Conservation (phyloP, 92 coral and sea anemone species). For the Umimayanthus kanabou region DNA sequence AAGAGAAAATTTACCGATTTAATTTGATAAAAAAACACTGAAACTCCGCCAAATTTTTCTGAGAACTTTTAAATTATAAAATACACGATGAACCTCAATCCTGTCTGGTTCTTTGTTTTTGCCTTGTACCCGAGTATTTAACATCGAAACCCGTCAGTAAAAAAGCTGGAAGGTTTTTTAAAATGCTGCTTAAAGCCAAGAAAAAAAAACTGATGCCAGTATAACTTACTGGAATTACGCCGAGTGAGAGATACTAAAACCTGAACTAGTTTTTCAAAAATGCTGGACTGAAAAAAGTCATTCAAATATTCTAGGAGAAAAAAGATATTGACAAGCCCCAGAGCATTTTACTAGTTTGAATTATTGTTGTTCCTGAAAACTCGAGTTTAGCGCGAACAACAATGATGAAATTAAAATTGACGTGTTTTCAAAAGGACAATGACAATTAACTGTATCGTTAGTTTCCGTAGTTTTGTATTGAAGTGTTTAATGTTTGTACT, state of each 20-base stretch:
- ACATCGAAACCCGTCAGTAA: no score
- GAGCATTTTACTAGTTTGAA: background rate
- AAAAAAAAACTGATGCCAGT: no score
- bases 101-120: background rate
- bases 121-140: background rate
- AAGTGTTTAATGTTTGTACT: background rate
- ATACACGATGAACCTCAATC: background rate
- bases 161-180: no score
- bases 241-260: background rate
- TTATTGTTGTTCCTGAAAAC: background rate
- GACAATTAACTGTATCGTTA: background rate
- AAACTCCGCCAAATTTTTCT: background rate
- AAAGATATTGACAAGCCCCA: background rate
- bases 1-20: background rate
- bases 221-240: no score
- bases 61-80: background rate
- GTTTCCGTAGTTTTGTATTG: no score
- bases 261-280: background rate
- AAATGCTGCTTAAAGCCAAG: background rate
- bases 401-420: background rate
- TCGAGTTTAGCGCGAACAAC: background rate
- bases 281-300: no score
- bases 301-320: background rate
- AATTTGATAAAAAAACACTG: background rate
- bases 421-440: background rate